phyloP scores from a whole-genome alignment of 2,888 invertebrate species.

The Polydrusus tereticollis region DNA sequence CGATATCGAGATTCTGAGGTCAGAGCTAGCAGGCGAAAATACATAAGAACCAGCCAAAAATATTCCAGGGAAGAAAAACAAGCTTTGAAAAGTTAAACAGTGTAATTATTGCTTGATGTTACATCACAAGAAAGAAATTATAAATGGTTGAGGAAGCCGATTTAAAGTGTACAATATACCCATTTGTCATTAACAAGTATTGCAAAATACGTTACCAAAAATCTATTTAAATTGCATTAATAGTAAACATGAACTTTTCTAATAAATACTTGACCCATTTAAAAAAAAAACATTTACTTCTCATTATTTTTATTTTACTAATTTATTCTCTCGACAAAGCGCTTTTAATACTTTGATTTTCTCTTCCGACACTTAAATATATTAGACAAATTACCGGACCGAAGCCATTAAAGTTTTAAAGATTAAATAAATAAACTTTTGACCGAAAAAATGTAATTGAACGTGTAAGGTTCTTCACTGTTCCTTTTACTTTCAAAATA shows the following conservation, averaged over 20 bases:
- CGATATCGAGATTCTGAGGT: too few relatives aligned
- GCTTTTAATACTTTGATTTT: not conserved
- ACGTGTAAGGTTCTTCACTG: not conserved
- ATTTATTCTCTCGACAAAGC: not conserved
- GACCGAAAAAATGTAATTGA: not conserved
- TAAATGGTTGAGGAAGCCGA: too few relatives aligned
- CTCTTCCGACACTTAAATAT: conserved; percentile 3
- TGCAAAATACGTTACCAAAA: not conserved
- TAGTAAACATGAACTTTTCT: not conserved
- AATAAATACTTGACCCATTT: not conserved
- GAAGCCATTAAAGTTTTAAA: not conserved
- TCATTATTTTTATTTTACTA: not conserved
- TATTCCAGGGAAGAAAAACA: too few relatives aligned
- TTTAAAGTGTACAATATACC: too few relatives aligned
- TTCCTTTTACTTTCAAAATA: conserved; percentile 7
- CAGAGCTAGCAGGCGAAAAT: too few relatives aligned
- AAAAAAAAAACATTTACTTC: not conserved
- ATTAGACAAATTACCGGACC: not conserved
- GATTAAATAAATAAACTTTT: not conserved
- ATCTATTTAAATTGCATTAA: not conserved
- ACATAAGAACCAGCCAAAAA: too few relatives aligned
- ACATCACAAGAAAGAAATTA: too few relatives aligned
- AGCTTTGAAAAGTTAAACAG: too few relatives aligned
- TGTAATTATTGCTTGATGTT: too few relatives aligned
- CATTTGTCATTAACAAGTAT: not conserved